Conservation (phyloP, 2,113 vertebrate species). For the Nothoprocta perdicaria region DNA sequence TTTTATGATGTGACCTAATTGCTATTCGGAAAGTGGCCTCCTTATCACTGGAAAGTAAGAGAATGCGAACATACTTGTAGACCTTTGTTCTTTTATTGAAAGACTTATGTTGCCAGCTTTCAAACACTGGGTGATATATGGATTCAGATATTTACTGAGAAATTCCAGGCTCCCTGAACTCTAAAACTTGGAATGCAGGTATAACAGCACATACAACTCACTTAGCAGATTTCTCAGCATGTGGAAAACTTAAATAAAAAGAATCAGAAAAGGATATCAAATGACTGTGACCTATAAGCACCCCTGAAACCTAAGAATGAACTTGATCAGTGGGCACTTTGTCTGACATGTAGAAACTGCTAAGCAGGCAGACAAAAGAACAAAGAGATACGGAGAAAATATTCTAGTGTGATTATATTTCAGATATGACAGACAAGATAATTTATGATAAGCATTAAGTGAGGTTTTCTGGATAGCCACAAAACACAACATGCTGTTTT, state of each 20-base stretch:
- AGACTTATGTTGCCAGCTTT: conserved; percentile 70
- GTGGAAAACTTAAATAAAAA: conserved; percentile 49
- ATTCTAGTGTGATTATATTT: conserved; percentile 26
- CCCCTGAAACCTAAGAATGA: conserved; percentile 42
- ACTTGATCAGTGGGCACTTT: conserved; percentile 38
- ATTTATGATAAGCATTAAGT: conserved; percentile 32
- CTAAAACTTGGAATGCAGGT: conserved; percentile 45
- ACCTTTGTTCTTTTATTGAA: conserved; percentile 62
- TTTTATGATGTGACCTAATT: conserved; percentile 54
- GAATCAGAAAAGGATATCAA: conserved; percentile 32
- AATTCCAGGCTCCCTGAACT: conserved; percentile 49
- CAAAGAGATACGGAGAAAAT: conserved; percentile 28
- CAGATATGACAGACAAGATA: conserved; percentile 13
- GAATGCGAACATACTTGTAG: conserved; percentile 33
- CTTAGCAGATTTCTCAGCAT: conserved; percentile 40
- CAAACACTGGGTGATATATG: conserved; percentile 46
- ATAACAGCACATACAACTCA: conserved; percentile 8
- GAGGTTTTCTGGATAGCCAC: neutral
- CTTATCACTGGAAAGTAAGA: conserved; percentile 35
- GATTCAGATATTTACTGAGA: conserved; percentile 30
- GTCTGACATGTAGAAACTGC: conserved; percentile 19
- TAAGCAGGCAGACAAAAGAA: conserved; percentile 34
- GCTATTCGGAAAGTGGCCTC: conserved; percentile 52
- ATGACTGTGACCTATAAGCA: conserved; percentile 34
- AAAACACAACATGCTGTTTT: neutral